A percentile compares a stretch with the other conserved stretches of the same genome.
Conservation (phyloP, 2,797 vertebrate genomes). For the Clamator glandarius region DNA sequence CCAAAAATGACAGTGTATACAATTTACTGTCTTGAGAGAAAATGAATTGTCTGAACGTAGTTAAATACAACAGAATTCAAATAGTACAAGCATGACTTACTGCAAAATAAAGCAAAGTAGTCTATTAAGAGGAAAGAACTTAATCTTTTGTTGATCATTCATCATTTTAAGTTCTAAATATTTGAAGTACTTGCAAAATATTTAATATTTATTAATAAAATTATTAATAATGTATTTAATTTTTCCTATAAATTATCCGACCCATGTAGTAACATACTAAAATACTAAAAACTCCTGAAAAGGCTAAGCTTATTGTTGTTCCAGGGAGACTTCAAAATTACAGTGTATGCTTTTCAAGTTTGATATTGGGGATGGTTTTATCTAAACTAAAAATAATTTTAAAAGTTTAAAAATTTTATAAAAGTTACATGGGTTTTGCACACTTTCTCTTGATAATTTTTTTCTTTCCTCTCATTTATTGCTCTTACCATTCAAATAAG, state of each 20-base stretch:
- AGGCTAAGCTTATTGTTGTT: background rate
- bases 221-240: background rate
- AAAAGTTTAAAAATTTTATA: background rate
- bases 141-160: background rate
- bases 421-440: background rate
- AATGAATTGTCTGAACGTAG: background rate
- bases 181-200: background rate
- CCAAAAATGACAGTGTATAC: background rate
- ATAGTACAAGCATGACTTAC: background rate
- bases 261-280: accelerated
- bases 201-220: background rate
- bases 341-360: background rate
- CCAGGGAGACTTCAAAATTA: background rate
- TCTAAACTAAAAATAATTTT: background rate
- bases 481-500: background rate
- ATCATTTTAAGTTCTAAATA: background rate
- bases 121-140: background rate
- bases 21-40: conserved; percentile 5
- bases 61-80: conserved; percentile 19
- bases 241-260: background rate
- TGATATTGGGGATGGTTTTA: background rate
- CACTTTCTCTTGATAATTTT: background rate
- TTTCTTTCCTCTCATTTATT: background rate
- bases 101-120: background rate
- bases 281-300: background rate